Conservation (phyloP, 64 coral and sea anemone genomes). For the Actinia equina region DNA sequence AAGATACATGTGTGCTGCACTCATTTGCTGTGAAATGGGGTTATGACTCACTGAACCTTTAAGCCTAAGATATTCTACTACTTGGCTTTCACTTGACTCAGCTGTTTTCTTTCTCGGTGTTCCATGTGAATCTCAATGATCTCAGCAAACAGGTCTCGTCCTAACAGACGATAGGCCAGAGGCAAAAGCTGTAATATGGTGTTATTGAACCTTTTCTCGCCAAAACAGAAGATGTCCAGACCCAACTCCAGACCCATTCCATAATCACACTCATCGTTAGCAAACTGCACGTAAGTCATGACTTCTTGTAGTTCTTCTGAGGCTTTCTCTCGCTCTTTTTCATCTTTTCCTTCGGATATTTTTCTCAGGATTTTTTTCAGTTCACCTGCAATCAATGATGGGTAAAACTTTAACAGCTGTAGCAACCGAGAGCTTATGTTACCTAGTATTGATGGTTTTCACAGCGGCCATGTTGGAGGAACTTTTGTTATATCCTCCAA, state of each 20-base stretch:
- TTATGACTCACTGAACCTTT: too few relatives aligned
- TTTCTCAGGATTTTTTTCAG: conserved; percentile 78
- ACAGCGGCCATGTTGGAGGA: too few relatives aligned
- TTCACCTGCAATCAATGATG: conserved; percentile 44
- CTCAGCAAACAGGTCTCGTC: conserved; percentile 60
- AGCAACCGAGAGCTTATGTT: not conserved
- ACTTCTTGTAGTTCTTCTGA: conserved; percentile 93
- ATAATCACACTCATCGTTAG: conserved; percentile 98
- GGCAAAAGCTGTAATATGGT: conserved; percentile 74
- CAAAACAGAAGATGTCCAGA: conserved; percentile 94
- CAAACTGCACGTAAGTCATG: conserved; percentile 95
- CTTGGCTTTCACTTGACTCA: not conserved
- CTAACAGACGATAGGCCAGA: conserved; percentile 74
- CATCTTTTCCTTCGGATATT: conserved; percentile 67
- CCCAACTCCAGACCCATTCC: conserved; percentile 95
- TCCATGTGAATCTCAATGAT: conserved; percentile 76
- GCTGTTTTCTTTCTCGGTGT: conserved; percentile 40
- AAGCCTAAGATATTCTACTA: too few relatives aligned
- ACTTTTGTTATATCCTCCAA: too few relatives aligned
- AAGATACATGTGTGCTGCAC: too few relatives aligned
- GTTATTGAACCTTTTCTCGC: conserved; percentile 70
- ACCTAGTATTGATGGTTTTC: too few relatives aligned
- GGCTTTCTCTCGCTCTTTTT: conserved; percentile 61
- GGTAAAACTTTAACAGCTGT: not conserved
- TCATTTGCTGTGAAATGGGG: too few relatives aligned